Conservation (phyloP, 1,140 invertebrate species). For the Drosophila elegans region DNA sequence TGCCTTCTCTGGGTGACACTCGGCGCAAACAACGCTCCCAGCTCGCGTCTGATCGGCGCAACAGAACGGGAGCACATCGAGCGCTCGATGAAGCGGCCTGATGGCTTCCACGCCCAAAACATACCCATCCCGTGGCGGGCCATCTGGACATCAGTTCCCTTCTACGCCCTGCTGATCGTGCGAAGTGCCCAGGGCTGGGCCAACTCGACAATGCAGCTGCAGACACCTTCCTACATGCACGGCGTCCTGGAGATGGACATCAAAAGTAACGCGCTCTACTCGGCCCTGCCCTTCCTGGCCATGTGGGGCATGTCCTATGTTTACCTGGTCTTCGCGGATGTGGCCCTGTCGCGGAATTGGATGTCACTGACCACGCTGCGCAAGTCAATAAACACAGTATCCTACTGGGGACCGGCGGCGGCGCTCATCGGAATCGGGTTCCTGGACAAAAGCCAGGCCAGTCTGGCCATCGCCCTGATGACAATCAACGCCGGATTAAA, state of each 20-base stretch:
- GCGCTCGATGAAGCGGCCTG: slow-evolving; percentile 62
- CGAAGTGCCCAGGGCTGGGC: slow-evolving; percentile 97
- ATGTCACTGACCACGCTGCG: slow-evolving; percentile 83
- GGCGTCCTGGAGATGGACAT: slow-evolving; percentile 92
- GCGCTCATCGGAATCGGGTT: slow-evolving; percentile 88
- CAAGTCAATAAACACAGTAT: slow-evolving; percentile 89
- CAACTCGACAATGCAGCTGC: slow-evolving; percentile 95
- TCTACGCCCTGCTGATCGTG: slow-evolving; percentile 93
- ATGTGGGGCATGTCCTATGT: slow-evolving; percentile 89
- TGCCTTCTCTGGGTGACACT: slow-evolving; percentile 87
- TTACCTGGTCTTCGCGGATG: slow-evolving; percentile 84
- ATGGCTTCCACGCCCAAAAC: slow-evolving; percentile 75
- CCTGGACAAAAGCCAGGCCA: slow-evolving; percentile 62
- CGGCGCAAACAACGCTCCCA: slow-evolving; percentile 88
- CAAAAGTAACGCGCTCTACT: slow-evolving; percentile 89
- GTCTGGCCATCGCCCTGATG: slow-evolving; percentile 87
- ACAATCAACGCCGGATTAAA: slow-evolving; percentile 91
- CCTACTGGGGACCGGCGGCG: slow-evolving; percentile 86
- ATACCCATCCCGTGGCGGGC: slow-evolving; percentile 89
- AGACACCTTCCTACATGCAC: slow-evolving; percentile 89
- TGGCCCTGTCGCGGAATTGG: slow-evolving; percentile 61
- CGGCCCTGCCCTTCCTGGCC: slow-evolving; percentile 92
- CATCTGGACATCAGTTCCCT: slow-evolving; percentile 91
- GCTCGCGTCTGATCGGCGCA: slow-evolving; percentile 86
- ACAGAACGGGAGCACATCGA: slow-evolving; percentile 89